Evolutionary conservation across 2,113 vertebrate species (phyloP).

Genomic region (Panthera uncia): DNA sequence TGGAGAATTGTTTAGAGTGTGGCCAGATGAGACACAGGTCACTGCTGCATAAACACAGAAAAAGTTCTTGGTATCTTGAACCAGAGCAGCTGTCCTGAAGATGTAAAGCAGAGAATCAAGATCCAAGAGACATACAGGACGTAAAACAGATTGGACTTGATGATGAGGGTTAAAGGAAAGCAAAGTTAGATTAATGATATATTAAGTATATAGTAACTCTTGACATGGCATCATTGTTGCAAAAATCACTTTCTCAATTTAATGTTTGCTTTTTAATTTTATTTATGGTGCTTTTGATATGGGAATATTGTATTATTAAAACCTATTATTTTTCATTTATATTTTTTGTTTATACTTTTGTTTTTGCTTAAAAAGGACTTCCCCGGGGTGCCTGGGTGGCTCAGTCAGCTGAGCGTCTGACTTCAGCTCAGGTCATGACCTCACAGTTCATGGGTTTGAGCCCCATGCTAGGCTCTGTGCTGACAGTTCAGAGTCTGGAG

Average conservation of each 20-base stretch:
- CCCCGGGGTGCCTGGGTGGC: too few species aligned
- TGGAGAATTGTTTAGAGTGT: not conserved
- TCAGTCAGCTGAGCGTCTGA: too few species aligned
- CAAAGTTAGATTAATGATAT: not conserved
- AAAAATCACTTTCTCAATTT: not conserved
- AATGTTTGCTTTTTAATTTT: constrained; percentile 8
- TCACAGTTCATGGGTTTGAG: too few species aligned
- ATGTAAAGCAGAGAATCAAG: not conserved
- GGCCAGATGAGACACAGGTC: not conserved
- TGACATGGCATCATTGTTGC: not conserved
- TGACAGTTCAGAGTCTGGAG: too few species aligned
- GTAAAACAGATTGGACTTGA: not conserved
- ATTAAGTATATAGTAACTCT: not conserved
- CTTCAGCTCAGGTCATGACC: too few species aligned
- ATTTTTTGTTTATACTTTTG: not conserved
- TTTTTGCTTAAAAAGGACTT: constrained; percentile 5
- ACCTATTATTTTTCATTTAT: not conserved
- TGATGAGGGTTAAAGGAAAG: not conserved
- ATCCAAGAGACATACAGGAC: not conserved
- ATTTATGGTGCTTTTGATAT: not conserved
- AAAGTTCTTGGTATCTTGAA: not conserved
- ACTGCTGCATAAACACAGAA: not conserved
- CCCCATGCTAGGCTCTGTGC: too few species aligned
- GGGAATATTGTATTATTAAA: not conserved
- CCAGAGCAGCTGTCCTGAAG: not conserved